A percentile compares a stretch with the other conserved stretches of the same genome.
phyloP scores from a whole-genome alignment of 2,888 invertebrate species.

The Zygogramma bicolorata region DNA sequence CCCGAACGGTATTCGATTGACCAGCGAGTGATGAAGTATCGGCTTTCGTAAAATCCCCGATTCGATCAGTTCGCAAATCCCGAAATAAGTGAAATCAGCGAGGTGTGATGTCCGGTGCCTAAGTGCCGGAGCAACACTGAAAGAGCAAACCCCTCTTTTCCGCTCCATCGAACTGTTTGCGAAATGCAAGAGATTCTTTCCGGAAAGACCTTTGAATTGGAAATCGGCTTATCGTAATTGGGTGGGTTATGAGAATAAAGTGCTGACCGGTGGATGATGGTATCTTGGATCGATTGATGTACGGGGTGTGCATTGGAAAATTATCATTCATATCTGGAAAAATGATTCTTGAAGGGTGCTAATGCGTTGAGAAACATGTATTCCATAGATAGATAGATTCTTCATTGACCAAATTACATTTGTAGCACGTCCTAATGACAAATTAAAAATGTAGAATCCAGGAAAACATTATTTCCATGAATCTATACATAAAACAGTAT shows the following conservation, averaged over 20 bases:
- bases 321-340: no score
- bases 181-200: constrained; percentile 36
- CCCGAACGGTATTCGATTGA: constrained; percentile 7
- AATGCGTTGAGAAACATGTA: no score
- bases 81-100: constrained; percentile 51
- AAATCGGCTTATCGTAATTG: constrained; percentile 25
- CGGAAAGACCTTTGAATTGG: constrained; percentile 27
- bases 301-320: neutral
- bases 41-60: constrained; percentile 31
- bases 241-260: neutral
- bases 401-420: no score
- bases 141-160: constrained; percentile 40
- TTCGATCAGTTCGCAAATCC: constrained; percentile 48
- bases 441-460: no score
- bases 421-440: no score
- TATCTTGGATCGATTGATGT: neutral
- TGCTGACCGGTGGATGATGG: neutral
- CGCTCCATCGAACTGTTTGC: constrained; percentile 38
- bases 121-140: constrained; percentile 35
- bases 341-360: no score
- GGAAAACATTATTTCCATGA: no score
- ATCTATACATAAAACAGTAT: no score
- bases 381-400: no score
- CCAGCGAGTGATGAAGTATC: constrained; percentile 20
- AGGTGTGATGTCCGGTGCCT: constrained; percentile 52